These are phyloP conservation scores for Thera britannica DNA, from an alignment of 2,888 invertebrate species.

Conservation along the genomic window DNA sequence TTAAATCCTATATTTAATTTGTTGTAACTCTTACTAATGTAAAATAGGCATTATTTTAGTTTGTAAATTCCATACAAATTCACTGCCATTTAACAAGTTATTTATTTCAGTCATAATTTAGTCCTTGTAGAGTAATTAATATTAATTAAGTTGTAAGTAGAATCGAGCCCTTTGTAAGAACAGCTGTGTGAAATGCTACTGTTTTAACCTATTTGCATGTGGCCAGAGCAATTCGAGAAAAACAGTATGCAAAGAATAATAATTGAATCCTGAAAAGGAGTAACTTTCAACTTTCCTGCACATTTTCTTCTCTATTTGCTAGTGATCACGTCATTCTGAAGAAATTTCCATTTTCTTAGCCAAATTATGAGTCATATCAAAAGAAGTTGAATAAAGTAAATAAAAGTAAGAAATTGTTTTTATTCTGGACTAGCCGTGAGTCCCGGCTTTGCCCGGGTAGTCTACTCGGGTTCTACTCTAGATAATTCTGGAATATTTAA, in stretches of 20 bases:
- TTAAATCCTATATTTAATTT: constrained; percentile 18
- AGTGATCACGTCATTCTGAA: constrained; percentile 59
- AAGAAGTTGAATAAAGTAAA: constrained; percentile 81
- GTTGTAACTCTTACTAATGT: constrained; percentile 9
- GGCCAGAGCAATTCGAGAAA: constrained; percentile 22
- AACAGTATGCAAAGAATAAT: background rate
- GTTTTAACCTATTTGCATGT: constrained; percentile 40
- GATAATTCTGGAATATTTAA: too few relatives aligned
- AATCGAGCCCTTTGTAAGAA: constrained; percentile 53
- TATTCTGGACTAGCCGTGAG: background rate
- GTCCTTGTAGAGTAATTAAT: constrained; percentile 42
- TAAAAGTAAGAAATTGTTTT: constrained; percentile 50
- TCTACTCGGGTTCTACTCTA: too few relatives aligned
- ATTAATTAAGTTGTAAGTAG: constrained; percentile 67
- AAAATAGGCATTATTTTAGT: constrained; percentile 28
- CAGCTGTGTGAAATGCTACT: constrained; percentile 52
- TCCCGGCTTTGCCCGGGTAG: too few relatives aligned
- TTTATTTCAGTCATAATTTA: constrained; percentile 46
- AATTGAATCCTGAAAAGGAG: background rate
- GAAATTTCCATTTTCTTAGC: constrained; percentile 73
- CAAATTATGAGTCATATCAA: constrained; percentile 83
- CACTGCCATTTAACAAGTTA: constrained; percentile 51
- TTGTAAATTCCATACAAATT: constrained; percentile 38
- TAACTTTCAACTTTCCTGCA: background rate
- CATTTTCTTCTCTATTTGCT: constrained; percentile 33